phyloP scores from a whole-genome alignment of 1,140 invertebrate species.

The Cotesia vestalis region DNA sequence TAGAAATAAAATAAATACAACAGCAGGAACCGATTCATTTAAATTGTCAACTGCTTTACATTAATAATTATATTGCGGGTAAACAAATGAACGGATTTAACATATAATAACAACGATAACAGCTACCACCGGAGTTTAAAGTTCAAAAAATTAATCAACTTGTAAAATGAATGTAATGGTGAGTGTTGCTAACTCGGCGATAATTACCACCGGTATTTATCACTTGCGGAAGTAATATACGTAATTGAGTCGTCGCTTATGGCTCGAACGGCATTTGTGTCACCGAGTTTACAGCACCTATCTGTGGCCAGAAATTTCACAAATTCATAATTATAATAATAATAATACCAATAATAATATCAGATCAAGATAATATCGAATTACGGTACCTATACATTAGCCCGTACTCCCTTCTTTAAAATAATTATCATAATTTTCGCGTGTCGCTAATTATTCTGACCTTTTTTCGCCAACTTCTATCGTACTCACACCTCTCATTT shows the following conservation, averaged over 20 bases:
- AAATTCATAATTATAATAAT: slow-evolving; percentile 51
- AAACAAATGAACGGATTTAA: too few relatives aligned
- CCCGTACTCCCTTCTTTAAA: background rate
- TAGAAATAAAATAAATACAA: background rate
- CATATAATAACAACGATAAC: too few relatives aligned
- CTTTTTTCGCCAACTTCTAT: too few relatives aligned
- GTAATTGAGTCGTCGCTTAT: slow-evolving; percentile 36
- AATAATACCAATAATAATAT: slow-evolving; percentile 35
- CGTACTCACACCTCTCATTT: too few relatives aligned
- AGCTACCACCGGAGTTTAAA: too few relatives aligned
- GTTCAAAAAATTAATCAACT: too few relatives aligned
- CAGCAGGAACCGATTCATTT: too few relatives aligned
- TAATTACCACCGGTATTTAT: slow-evolving; percentile 26
- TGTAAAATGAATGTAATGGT: background rate
- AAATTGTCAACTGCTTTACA: too few relatives aligned
- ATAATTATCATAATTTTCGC: too few relatives aligned
- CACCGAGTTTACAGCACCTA: slow-evolving; percentile 30
- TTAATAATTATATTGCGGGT: too few relatives aligned
- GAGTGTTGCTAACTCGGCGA: background rate
- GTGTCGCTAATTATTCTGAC: too few relatives aligned
- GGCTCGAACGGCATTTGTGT: slow-evolving; percentile 32
- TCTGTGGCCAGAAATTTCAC: slow-evolving; percentile 15
- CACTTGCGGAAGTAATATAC: slow-evolving; percentile 32
- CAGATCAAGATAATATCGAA: background rate
- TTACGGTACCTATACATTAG: background rate